Evolutionary conservation across 2,888 invertebrate genomes (phyloP).

Genomic region (Sminthurinus aureus): DNA sequence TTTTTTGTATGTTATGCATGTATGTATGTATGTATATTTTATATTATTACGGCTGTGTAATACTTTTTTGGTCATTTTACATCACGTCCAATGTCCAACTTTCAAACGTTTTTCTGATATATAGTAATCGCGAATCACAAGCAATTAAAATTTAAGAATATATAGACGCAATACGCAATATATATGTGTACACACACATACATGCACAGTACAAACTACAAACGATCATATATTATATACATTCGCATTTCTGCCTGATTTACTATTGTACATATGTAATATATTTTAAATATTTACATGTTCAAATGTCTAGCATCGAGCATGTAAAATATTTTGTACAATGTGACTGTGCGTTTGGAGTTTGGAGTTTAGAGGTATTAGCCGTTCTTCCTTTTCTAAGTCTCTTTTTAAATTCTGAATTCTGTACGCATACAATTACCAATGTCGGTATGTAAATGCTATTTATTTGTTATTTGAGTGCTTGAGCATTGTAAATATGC

Average conservation of each 20-base stretch:
- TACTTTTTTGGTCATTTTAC: background rate
- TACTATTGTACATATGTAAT: background rate
- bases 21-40: no score
- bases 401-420: no score
- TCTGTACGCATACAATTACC: no score
- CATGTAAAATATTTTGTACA: no score
- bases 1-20: background rate
- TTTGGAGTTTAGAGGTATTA: no score
- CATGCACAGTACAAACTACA: background rate
- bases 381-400: no score
- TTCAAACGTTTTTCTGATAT: background rate
- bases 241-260: background rate
- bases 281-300: background rate
- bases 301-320: background rate
- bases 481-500: no score
- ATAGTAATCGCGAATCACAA: background rate
- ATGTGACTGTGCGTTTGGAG: no score
- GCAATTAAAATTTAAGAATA: background rate
- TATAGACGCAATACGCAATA: no score
- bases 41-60: background rate
- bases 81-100: constrained; percentile 8
- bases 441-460: no score
- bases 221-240: background rate
- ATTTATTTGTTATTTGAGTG: no score
- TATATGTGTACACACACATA: no score